Evolutionary conservation across 2,797 vertebrate genomes (phyloP), one percentile per base, ranked within the genome.

Genomic region (Molossus molossus): DNA sequence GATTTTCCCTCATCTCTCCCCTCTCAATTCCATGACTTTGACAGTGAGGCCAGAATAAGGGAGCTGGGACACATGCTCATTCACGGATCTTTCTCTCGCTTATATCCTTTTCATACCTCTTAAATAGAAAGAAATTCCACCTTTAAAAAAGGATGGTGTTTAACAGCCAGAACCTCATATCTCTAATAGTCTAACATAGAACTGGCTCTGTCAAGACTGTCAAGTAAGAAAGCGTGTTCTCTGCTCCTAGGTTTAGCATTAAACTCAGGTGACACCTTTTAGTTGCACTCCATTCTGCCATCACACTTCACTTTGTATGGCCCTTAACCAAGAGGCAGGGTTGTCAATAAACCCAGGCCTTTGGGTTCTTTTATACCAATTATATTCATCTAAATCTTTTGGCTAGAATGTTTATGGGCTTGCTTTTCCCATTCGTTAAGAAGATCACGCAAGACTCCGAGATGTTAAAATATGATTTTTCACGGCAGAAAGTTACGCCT

Each of bases 391-490:
- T 84, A 79, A 76, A 45, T 77, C 40, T 75, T 76, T 81, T 6
- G 79, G 33, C 81, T 18, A 48, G 55, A 45, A 77, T 90, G 90
- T 91, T 53, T 33, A 81, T 58, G 18, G 37, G 45, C 20, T 92
- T 87, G 2, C 75, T 45, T 94, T 83, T 88, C 53, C 53, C 25
- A 40, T 37, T 58, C 9, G 50, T 76, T 65, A 83, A 55, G 62
- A 79, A 75, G 62, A 81, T 2, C 15, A 45, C 50, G 90, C 33
- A 58, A 90, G 55, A 88, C 37, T 25, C 33, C 64, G 60, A 93
- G 10, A 72, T 67, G 37, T 86, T 93, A 84, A 90, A 92, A 91
- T 62, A 70, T 27, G 75, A 58, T 87, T 87, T 94, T 84, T 94
- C 67, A 94, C 10, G 60, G 45, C 76, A 85, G 50, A 90, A 86